Evolutionary conservation across 2,113 vertebrate genomes (phyloP), one percentile per base, ranked within the genome.

Genomic region (Calyptommatus sinebrachiatus): DNA sequence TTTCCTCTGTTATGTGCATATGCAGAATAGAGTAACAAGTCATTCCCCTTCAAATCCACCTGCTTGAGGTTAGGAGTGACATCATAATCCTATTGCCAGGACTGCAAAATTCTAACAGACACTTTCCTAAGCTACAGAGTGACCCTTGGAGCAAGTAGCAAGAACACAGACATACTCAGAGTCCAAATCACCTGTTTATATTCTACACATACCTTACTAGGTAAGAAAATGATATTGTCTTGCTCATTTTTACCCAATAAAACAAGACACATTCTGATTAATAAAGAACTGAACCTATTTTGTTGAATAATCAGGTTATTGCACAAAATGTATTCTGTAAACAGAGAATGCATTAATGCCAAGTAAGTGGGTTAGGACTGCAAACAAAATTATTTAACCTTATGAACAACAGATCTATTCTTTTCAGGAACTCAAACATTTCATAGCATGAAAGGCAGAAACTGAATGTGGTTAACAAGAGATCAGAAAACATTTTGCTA

Each of bases 81-180:
- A 84, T 91, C 84, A 93, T 68, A 91, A 89, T 83, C 84, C 90
- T 84, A 76, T 62, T 57, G 21, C 71, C 83, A 79, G 31, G 45
- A 24, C 68, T 62, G 5, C 29, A 1, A 0, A 2, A 12, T 66
- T 22, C 86, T 53, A 81, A 81, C 61, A 81, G 50, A 4, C 72
- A 75, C 68, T 81, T 81, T 75, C 72, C 57, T 75, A 65, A 81
- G 35, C 65, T 75, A n/a, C 31, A 80, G n/a, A 80, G 71, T 26
- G 46, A 57, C 29, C 29, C 18, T 11, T n/a, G 68, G 48, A 74
- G 26, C 20, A 81, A n/a, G 18, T 4, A 35, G 31, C 1, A 70
- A 35, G 50, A 20, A n/a, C 24, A n/a, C 4, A 41, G 26, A 8
- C 48, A 66, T 11, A 31, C 28, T 16, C 12, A 29, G 63, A 22